These are phyloP conservation scores for Athetis lepigone DNA, from an alignment of 2,888 invertebrate species.

Conservation along the genomic window DNA sequence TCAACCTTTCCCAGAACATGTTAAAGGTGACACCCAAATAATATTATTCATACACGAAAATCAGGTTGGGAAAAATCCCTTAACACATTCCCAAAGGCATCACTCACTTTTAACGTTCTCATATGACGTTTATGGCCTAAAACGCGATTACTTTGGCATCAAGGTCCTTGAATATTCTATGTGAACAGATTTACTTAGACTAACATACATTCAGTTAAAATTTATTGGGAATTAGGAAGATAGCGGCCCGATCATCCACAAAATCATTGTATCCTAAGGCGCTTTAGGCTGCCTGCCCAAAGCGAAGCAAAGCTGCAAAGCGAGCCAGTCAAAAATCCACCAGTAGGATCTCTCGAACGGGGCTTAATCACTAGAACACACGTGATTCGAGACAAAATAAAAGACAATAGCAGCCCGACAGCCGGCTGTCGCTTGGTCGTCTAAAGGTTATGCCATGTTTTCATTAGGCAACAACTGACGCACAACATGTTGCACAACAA, in stretches of 20 bases:
- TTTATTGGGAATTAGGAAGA: conserved; percentile 58
- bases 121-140: conserved; percentile 53
- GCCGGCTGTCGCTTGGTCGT: too few species aligned
- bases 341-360: too few species aligned
- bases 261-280: conserved; percentile 55
- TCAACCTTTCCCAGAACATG: conserved; percentile 3
- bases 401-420: too few species aligned
- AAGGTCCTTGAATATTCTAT: conserved; percentile 51
- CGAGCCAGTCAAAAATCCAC: too few species aligned
- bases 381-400: too few species aligned
- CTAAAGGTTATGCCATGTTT: too few species aligned
- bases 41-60: conserved; percentile 12
- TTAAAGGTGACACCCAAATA: not conserved
- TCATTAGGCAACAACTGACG: too few species aligned
- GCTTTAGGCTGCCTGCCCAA: conserved; percentile 29
- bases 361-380: too few species aligned
- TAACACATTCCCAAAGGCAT: conserved; percentile 40
- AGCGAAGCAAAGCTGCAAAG: too few species aligned
- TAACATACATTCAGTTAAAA: conserved; percentile 59
- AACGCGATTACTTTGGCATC: conserved; percentile 54
- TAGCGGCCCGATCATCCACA: conserved; percentile 47
- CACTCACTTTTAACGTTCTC: conserved; percentile 51
- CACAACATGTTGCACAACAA: too few species aligned
- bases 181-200: conserved; percentile 55
- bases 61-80: conserved; percentile 26